phyloP scores from a whole-genome alignment of 2,888 invertebrate species.

The Mystacides longicornis region DNA sequence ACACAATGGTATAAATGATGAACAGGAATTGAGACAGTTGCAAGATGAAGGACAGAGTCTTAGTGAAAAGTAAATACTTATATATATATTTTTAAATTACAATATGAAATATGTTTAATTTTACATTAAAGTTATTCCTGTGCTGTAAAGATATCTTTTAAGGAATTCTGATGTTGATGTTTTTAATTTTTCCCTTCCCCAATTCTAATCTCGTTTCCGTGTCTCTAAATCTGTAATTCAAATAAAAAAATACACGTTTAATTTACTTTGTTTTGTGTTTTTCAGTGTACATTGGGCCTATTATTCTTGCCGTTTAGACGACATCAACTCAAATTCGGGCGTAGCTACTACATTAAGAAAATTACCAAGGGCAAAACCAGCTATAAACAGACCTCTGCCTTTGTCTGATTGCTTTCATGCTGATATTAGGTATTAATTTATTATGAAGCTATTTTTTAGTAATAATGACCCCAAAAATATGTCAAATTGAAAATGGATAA shows the following conservation, averaged over 20 bases:
- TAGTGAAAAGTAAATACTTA: slow-evolving; percentile 63
- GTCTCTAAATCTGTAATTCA: neutral
- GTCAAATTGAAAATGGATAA: too few relatives aligned
- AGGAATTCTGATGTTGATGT: too few relatives aligned
- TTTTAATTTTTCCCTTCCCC: neutral
- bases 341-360: slow-evolving; percentile 68
- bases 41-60: slow-evolving; percentile 85
- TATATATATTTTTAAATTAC: too few relatives aligned
- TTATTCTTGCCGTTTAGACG: slow-evolving; percentile 67
- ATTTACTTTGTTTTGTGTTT: too few relatives aligned
- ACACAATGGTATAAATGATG: slow-evolving; percentile 75
- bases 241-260: too few relatives aligned
- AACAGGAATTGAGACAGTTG: slow-evolving; percentile 76
- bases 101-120: too few relatives aligned
- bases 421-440: slow-evolving; percentile 74
- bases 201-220: slow-evolving; percentile 20
- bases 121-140: too few relatives aligned
- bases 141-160: too few relatives aligned
- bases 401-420: slow-evolving; percentile 75
- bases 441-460: too few relatives aligned
- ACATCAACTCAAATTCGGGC: slow-evolving; percentile 55
- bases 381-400: slow-evolving; percentile 68
- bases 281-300: slow-evolving; percentile 81
- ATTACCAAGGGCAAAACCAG: slow-evolving; percentile 68
- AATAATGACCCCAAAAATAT: too few relatives aligned